These are phyloP conservation scores for Erpornis zantholeuca DNA, from an alignment of 2,113 vertebrate genomes.

Conservation along the genomic window DNA sequence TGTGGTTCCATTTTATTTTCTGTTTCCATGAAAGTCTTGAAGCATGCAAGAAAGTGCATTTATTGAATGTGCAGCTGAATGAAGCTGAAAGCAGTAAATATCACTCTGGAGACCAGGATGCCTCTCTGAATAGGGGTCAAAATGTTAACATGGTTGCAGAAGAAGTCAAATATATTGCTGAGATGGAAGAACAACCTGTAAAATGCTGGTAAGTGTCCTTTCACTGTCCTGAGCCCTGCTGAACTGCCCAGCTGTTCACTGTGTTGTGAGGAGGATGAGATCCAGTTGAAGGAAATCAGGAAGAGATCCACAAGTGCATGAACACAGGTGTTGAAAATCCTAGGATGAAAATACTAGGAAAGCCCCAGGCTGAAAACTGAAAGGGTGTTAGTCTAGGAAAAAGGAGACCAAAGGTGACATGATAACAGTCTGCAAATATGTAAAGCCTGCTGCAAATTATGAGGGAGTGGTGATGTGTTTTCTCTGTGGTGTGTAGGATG, in stretches of 20 bases:
- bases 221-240: not conserved
- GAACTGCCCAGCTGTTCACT: not conserved
- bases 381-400: not conserved
- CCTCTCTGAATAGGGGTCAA: not conserved
- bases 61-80: not conserved
- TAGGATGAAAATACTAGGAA: not conserved
- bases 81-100: not conserved
- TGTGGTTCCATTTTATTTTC: not conserved
- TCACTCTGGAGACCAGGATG: not conserved
- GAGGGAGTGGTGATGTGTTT: rapidly evolving
- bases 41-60: not conserved
- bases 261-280: not conserved
- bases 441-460: not conserved
- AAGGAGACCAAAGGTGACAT: not conserved
- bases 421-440: not conserved
- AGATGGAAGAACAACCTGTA: not conserved
- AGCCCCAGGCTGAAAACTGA: not conserved
- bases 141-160: not conserved
- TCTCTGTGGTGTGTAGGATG: not conserved
- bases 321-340: not conserved
- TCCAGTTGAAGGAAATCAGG: not conserved
- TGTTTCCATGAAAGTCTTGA: not conserved
- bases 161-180: not conserved
- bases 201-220: not conserved
- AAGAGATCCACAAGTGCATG: not conserved